phyloP scores from a whole-genome alignment of 92 coral and sea anemone genomes.

The Heliopora coerulea region DNA sequence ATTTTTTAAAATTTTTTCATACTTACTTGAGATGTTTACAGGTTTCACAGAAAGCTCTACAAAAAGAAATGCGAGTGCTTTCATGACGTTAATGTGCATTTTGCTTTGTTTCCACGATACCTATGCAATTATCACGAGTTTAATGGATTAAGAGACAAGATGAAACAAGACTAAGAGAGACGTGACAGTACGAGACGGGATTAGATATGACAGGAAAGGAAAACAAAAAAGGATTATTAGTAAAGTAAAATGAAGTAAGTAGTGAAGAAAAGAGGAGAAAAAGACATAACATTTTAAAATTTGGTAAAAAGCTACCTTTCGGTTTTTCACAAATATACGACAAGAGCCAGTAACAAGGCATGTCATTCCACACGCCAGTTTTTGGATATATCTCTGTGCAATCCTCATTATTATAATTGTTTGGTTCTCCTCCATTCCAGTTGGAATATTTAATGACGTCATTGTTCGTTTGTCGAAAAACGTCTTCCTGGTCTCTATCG shows the following conservation, averaged over 20 bases:
- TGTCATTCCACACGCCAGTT: constrained; percentile 80
- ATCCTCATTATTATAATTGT: constrained; percentile 76
- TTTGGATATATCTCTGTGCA: constrained; percentile 53
- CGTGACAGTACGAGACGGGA: no score
- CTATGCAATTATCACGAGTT: no score
- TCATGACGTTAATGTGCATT: not conserved
- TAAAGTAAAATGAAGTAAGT: no score
- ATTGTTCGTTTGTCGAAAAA: constrained; percentile 70
- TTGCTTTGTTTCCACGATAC: not conserved
- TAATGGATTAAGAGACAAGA: no score
- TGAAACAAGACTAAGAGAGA: no score
- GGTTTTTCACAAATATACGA: constrained; percentile 79
- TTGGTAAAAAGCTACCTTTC: constrained; percentile 57
- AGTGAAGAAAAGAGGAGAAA: no score
- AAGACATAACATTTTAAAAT: not conserved
- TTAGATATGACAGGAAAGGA: no score
- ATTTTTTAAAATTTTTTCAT: not conserved
- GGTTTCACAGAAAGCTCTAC: constrained; percentile 19
- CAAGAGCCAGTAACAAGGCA: constrained; percentile 54
- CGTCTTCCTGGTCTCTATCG: constrained; percentile 58
- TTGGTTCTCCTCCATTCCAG: constrained; percentile 77
- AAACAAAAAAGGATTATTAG: no score
- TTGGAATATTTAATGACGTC: constrained; percentile 69
- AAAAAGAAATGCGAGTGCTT: not conserved
- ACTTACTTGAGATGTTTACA: constrained; percentile 28